These are phyloP conservation scores for Candoia aspera DNA, from an alignment of 2,113 vertebrate genomes.

Conservation along the genomic window DNA sequence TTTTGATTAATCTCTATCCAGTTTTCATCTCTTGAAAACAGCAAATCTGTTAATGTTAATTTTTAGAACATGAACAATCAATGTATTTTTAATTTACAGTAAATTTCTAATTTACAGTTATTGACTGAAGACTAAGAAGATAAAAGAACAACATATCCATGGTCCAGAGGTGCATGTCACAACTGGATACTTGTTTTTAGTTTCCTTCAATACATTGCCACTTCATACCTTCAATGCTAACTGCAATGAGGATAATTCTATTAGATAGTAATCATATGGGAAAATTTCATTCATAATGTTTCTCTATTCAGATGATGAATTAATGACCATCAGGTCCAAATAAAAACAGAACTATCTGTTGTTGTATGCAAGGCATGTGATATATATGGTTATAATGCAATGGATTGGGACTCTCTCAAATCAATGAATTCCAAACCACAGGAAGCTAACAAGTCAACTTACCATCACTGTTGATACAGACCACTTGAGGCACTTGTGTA, in stretches of 20 bases:
- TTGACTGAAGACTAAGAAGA: neutral
- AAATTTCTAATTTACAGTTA: neutral
- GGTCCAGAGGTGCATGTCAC: neutral
- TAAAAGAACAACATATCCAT: neutral
- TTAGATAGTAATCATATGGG: neutral
- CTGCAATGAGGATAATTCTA: neutral
- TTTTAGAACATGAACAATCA: neutral
- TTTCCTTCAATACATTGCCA: neutral
- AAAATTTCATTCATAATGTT: neutral
- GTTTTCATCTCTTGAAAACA: neutral
- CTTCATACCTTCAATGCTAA: neutral
- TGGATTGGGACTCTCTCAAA: neutral
- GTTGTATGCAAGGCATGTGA: neutral
- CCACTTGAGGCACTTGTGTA: slow-evolving; percentile 77
- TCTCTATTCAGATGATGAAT: neutral
- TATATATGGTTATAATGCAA: neutral
- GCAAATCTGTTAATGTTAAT: neutral
- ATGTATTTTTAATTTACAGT: neutral
- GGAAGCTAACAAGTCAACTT: slow-evolving; percentile 57
- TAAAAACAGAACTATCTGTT: neutral
- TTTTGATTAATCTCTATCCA: neutral
- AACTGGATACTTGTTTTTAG: neutral
- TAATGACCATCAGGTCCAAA: neutral
- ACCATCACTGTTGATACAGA: slow-evolving; percentile 89
- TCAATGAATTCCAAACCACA: neutral